These are phyloP conservation scores for Nomada goodeniana DNA, from an alignment of 2,888 invertebrate species.

Conservation along the genomic window DNA sequence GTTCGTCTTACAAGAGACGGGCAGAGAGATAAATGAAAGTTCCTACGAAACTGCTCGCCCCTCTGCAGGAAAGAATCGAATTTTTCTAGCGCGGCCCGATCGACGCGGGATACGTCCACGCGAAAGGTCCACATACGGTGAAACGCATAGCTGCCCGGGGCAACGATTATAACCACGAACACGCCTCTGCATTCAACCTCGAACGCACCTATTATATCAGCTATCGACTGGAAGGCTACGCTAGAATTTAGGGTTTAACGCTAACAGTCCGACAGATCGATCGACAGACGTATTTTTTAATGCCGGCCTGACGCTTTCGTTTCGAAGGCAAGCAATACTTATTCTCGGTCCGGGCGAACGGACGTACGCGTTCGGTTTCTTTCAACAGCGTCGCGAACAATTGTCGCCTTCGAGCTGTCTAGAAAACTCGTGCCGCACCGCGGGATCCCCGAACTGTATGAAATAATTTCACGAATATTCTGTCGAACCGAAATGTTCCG, in stretches of 20 bases:
- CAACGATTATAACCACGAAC: constrained; percentile 73
- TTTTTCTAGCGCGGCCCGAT: constrained; percentile 21
- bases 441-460: too few relatives aligned
- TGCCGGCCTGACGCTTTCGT: constrained; percentile 66
- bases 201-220: constrained; percentile 73
- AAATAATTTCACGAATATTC: too few relatives aligned
- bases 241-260: constrained; percentile 77
- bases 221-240: constrained; percentile 67
- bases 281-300: constrained; percentile 71
- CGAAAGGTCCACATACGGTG: constrained; percentile 41
- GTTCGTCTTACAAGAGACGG: background rate
- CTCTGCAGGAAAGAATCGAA: background rate
- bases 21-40: background rate
- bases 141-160: constrained; percentile 66
- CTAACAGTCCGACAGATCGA: constrained; percentile 76
- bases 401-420: background rate
- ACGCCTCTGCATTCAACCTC: constrained; percentile 67
- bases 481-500: too few relatives aligned
- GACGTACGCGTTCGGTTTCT: background rate
- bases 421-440: background rate
- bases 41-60: background rate
- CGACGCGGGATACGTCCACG: constrained; percentile 15
- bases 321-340: constrained; percentile 69
- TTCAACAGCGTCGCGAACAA: constrained; percentile 7
- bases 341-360: constrained; percentile 24